These are phyloP conservation scores for Pachyrhynchus sulphureomaculatus DNA, from an alignment of 1,140 invertebrate species.

Conservation along the genomic window DNA sequence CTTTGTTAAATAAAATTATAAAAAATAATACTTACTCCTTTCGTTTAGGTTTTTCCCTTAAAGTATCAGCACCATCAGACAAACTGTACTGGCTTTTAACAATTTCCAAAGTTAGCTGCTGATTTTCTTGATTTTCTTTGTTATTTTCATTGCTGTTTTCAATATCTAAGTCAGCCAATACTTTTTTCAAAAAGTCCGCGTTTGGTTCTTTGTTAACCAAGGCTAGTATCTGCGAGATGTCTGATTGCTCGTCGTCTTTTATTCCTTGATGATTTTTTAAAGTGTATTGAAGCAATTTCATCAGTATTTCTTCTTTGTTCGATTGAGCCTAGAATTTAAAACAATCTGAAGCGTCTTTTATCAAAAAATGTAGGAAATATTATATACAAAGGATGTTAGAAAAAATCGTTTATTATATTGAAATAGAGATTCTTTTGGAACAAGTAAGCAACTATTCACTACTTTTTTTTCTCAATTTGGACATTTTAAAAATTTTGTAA, in stretches of 20 bases:
- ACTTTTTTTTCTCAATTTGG: too few relatives aligned
- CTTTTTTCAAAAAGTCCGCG: neutral
- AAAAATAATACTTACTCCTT: conserved; percentile 22
- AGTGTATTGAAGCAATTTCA: conserved; percentile 12
- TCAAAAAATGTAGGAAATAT: too few relatives aligned
- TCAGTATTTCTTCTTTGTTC: conserved; percentile 13
- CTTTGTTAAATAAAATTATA: too few relatives aligned
- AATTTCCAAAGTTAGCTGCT: conserved; percentile 15
- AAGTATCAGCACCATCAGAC: neutral
- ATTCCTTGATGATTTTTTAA: neutral
- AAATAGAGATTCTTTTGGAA: too few relatives aligned
- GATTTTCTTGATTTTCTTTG: neutral
- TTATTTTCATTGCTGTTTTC: neutral
- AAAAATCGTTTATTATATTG: too few relatives aligned
- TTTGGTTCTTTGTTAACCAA: conserved; percentile 12
- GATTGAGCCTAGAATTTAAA: neutral
- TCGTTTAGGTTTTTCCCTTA: neutral
- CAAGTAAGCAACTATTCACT: too few relatives aligned
- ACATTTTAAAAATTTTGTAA: too few relatives aligned
- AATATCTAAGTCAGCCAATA: neutral
- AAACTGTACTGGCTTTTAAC: conserved; percentile 17
- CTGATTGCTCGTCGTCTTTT: neutral
- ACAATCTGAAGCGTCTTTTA: too few relatives aligned
- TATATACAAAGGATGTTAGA: too few relatives aligned
- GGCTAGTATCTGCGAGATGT: conserved; percentile 2